Base-by-base conservation (phyloP, 1,140 invertebrate genomes). In the Chrysomallon squamiferum region DNA sequence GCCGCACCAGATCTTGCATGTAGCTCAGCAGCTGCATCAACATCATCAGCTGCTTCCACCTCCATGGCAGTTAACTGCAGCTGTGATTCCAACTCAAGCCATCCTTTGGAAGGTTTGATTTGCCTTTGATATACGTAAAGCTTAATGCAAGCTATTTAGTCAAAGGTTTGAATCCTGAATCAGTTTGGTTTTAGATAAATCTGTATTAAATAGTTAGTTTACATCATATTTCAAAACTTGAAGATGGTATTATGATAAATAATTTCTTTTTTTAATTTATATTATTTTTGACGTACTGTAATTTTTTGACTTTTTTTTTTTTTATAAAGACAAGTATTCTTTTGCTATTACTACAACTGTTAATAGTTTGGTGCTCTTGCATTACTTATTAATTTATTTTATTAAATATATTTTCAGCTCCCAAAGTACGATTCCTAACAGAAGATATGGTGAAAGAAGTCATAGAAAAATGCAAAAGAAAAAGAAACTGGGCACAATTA, bases 391-490 rank as follows among this genome's bases (percentile, higher is more conserved):
- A n/a, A n/a, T n/a, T n/a, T n/a, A n/a, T n/a, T n/a, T n/a, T n/a
- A n/a, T 54, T 57, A 56, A 25, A 4, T 59, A 29, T 66, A 47
- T n/a, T 75, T 75, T 59, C 52, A 71, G 67, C 22, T 57, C 32
- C 59, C 60, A 72, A 71, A 27, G 43, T 71, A 27, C 71, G 66
- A 22, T 81, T 67, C 60, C 80, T 93, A 22, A 91, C 90, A 30
- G 92, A 93, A 83, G 84, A 89, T 32, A 88, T 88, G 65, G 77
- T 93, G 18, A 79, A 88, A 62, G 86, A 89, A 52, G 88, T 93
- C 49, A 89, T 93, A 63, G 87, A 89, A 66, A 87, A 85, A 67
- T 93, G 92, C 79, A 87, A 90, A 80, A 78, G 87, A 47, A 86
- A 87, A 50, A 85, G 88, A 43, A 88, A 86, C 60, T 93, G 90